These are phyloP conservation scores for Limosa lapponica DNA, from an alignment of 2,797 vertebrate genomes.

Conservation along the genomic window DNA sequence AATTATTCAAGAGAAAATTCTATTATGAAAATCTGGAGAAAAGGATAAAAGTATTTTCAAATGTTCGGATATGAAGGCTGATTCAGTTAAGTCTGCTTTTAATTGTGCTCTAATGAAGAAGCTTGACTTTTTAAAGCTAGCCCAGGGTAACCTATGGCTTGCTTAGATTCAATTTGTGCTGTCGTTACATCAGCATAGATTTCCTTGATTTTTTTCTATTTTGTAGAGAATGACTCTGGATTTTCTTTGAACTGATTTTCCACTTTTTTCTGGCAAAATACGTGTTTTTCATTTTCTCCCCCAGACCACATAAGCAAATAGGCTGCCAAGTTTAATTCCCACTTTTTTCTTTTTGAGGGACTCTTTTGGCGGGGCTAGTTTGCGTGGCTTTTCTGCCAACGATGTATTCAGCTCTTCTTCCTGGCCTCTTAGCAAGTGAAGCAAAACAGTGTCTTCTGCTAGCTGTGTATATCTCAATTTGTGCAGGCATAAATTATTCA, in stretches of 20 bases:
- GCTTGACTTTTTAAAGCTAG: not conserved
- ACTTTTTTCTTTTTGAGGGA: not conserved
- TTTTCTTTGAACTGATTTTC: slow-evolving; percentile 1
- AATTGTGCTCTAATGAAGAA: not conserved
- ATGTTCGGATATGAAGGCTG: not conserved
- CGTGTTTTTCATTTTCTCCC: not conserved
- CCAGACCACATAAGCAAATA: not conserved
- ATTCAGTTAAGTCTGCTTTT: not conserved
- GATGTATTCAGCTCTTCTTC: not conserved
- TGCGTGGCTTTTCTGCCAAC: not conserved
- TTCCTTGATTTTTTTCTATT: not conserved
- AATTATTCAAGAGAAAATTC: not conserved
- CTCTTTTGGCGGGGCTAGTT: not conserved
- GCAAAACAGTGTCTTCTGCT: not conserved
- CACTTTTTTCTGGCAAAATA: not conserved
- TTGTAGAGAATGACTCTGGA: not conserved
- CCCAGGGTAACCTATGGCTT: not conserved
- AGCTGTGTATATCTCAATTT: not conserved
- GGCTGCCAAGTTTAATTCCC: not conserved
- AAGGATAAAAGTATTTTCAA: not conserved
- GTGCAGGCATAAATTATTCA: not conserved
- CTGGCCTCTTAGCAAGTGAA: not conserved
- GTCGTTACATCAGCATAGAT: not conserved
- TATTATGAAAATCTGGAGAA: not conserved
- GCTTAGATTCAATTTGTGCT: not conserved